phyloP scores from a whole-genome alignment of 2,797 vertebrate genomes.

The Clarias laeviceps region DNA sequence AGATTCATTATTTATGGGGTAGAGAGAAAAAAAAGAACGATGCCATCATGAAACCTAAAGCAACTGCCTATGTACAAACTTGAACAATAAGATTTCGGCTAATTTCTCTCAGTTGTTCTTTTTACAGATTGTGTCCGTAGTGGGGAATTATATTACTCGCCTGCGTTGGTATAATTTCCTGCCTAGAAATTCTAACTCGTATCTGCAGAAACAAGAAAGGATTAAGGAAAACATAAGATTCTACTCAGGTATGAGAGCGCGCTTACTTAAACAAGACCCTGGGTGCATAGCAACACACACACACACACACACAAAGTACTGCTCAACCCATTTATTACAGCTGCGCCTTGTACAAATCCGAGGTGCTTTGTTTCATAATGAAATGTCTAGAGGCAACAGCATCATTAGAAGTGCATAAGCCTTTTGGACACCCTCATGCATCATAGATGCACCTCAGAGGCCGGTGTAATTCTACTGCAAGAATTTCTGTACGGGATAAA shows the following conservation, averaged over 20 bases:
- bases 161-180: neutral
- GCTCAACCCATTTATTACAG: constrained; percentile 46
- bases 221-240: neutral
- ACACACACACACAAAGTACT: neutral
- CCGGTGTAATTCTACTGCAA: constrained; percentile 1
- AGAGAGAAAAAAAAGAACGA: neutral
- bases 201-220: neutral
- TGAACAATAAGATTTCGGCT: neutral
- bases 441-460: constrained; percentile 22
- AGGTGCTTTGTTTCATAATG: constrained; percentile 39
- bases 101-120: neutral
- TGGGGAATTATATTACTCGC: neutral
- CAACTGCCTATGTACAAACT: neutral
- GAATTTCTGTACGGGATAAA: constrained; percentile 11
- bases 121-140: neutral
- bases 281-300: constrained; percentile 10
- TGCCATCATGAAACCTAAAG: neutral
- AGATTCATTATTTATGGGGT: constrained; percentile 1
- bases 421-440: constrained; percentile 39
- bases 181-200: constrained; percentile 9
- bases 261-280: neutral
- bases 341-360: constrained; percentile 36
- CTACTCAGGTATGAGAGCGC: neutral
- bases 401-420: constrained; percentile 48
- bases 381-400: constrained; percentile 40